Conservation (phyloP, 2,797 vertebrate species). For the Nasua narica region DNA sequence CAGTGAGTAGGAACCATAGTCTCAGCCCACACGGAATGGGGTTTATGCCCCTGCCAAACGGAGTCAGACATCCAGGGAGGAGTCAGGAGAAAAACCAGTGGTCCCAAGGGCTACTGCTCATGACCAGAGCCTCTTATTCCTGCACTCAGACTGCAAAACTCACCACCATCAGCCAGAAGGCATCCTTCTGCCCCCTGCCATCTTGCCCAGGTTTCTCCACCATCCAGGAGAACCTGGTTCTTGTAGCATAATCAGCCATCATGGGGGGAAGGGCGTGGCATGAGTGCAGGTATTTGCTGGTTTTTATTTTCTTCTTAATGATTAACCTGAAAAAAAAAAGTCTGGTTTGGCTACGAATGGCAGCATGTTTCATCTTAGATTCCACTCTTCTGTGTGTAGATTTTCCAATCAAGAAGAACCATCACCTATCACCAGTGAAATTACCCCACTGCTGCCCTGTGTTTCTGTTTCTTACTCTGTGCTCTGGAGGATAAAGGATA, state of each 20-base stretch:
- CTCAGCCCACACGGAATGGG: neutral
- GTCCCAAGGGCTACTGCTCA: too few relatives aligned
- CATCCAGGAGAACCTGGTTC: neutral
- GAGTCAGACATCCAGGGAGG: neutral
- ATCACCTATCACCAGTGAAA: neutral
- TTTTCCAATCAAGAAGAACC: neutral
- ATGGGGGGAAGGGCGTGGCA: too few relatives aligned
- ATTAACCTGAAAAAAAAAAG: neutral
- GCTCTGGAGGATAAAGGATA: neutral
- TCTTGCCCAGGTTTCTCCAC: neutral
- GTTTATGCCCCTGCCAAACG: neutral
- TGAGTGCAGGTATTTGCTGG: neutral
- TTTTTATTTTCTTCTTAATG: neutral
- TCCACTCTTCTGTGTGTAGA: neutral
- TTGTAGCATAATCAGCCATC: neutral
- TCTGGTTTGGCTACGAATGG: neutral
- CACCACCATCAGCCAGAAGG: neutral
- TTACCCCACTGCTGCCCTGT: fast-evolving
- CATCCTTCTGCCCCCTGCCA: neutral
- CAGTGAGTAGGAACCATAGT: neutral
- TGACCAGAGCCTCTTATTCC: neutral
- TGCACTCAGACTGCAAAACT: fast-evolving
- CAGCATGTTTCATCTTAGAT: neutral
- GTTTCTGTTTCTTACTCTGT: neutral
- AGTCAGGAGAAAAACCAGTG: neutral